Conservation (phyloP, 2,797 vertebrate species). For the Glyptemys insculpta region DNA sequence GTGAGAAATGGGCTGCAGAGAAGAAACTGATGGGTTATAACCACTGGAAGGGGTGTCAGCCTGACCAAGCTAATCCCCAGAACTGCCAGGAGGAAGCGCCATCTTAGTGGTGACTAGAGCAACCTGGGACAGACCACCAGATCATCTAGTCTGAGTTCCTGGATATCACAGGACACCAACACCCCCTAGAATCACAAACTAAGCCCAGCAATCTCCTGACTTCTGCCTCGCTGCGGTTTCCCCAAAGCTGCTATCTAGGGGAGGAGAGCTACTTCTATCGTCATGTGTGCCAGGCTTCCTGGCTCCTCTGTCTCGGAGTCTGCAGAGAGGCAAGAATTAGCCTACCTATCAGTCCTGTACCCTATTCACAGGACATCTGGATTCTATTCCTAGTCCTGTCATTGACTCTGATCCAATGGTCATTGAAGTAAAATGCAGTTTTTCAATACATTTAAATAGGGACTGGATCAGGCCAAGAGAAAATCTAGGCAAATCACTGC, state of each 20-base stretch:
- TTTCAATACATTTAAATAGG: background rate
- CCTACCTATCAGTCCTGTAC: too few species aligned
- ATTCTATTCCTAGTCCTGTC: background rate
- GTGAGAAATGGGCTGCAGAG: background rate
- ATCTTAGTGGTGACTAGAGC: background rate
- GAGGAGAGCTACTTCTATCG: background rate
- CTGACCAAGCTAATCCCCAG: background rate
- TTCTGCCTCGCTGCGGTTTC: too few species aligned
- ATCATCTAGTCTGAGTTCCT: background rate
- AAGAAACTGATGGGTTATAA: background rate
- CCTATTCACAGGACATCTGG: background rate
- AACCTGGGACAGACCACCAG: background rate
- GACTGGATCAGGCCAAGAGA: background rate
- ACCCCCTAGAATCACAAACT: background rate
- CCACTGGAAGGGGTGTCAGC: background rate
- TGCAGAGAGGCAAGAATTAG: background rate
- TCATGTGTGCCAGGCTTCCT: rapidly evolving
- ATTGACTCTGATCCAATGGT: rapidly evolving
- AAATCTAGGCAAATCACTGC: background rate
- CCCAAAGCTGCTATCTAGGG: background rate
- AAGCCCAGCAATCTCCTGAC: background rate
- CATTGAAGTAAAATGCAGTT: background rate
- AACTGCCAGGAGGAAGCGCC: background rate
- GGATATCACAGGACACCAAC: background rate
- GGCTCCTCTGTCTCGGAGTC: rapidly evolving